Evolutionary conservation across 2,797 vertebrate species (phyloP), one percentile per base, ranked within the genome.

Genomic region (Eleutherodactylus coqui): DNA sequence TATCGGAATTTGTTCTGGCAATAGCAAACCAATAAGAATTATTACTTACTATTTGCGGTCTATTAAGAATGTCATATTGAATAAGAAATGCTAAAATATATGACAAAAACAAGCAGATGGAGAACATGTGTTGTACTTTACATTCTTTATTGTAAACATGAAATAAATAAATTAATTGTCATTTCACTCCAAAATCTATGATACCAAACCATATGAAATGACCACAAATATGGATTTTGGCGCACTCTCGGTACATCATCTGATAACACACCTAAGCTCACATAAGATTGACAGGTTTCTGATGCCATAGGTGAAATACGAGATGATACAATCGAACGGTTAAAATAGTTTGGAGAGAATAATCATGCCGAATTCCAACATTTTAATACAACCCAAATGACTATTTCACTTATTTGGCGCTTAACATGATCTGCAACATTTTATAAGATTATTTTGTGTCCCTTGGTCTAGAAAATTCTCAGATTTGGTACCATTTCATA

Each of bases 41-140:
- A 75, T 67, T 79, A 73, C 41, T 86, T 82, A 34, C 47, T 34
- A 76, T 73, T 81, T 80, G 69, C 32, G 55, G 76, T 73, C 69
- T 81, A 75, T 86, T 80, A 60, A 75, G 58, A 82, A 85, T 79
- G 83, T 85, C 27, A 32, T 21, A 79, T 69, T 85, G 32, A 79
- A 79, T 84, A 80, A 80, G 27, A 80, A 73, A 60, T 51, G 38
- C 32, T 45, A 13, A 17, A 73, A 79, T 27, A 27, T 17, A 38
- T 21, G 55, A 38, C 32, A 45, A 75, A 67, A 29, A 55, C 47
- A 78, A 5, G 70, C 70, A 69, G 60, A 78, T 69, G 45, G 77
- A 78, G 41, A 47, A 21, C 60, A 77, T 72, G 75, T 75, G 69
- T 72, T 76, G 47, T 53, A 34, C 45, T 51, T 53, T 53, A 29